These are phyloP conservation scores for Luscinia megarhynchos DNA, from an alignment of 2,797 vertebrate genomes.

Conservation along the genomic window DNA sequence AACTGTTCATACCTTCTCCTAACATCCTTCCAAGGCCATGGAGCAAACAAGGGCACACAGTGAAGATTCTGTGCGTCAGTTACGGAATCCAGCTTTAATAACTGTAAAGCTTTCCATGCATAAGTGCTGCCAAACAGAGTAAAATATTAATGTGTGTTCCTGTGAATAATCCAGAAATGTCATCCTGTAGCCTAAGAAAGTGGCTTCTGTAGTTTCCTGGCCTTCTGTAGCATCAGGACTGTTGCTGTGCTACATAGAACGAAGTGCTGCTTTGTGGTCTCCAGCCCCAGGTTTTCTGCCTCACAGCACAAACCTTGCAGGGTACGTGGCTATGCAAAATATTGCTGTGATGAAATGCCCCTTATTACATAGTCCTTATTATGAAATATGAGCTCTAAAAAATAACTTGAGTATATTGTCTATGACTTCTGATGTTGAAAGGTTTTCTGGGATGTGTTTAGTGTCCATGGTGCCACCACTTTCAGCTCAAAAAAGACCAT, in stretches of 20 bases:
- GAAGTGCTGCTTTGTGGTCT: neutral
- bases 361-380: neutral
- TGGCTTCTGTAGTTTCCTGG: neutral
- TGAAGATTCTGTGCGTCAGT: neutral
- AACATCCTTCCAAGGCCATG: neutral
- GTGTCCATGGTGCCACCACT: neutral
- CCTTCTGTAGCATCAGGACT: neutral
- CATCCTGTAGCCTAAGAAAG: slow-evolving; percentile 14
- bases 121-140: neutral
- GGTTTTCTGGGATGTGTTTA: neutral
- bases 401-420: neutral
- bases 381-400: neutral
- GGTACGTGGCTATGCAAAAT: neutral
- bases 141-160: slow-evolving; percentile 44
- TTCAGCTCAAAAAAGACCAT: neutral
- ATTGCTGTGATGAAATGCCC: neutral
- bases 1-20: neutral
- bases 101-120: neutral
- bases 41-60: neutral
- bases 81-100: neutral
- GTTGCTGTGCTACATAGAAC: neutral
- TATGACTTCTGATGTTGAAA: neutral
- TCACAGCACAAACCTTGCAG: neutral
- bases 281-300: neutral
- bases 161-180: slow-evolving; percentile 44